Base-by-base conservation (phyloP, 2,113 vertebrate genomes). In the Donacobius atricapilla region DNA sequence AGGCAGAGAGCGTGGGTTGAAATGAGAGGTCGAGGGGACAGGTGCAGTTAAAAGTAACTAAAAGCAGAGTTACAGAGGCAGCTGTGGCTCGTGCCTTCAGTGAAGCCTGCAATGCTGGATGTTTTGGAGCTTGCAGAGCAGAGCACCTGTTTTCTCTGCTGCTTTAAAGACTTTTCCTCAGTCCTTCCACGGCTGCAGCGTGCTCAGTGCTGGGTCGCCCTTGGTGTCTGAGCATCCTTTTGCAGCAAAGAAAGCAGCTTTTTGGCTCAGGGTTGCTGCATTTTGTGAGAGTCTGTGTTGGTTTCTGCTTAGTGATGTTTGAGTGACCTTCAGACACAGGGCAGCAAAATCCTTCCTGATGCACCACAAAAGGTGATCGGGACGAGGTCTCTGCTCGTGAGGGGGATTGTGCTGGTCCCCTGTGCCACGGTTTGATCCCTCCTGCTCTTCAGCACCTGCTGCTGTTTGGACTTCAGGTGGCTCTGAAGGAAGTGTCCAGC, bases 401-500 rank as follows among this genome's bases (percentile, higher is more conserved):
- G 30, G 15, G 47, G 28, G 18, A 64, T 47, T 60, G 24, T 70
- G 37, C 47, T n/a, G 17, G 23, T 51, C 16, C 13, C 31, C 16
- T 2, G 9, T 42, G 37, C 8, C 21, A 15, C 42, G 40, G 14
- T 15, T 13, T 15, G 37, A 31, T 20, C 23, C 42, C 35, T 85
- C 23, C 39, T 61, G 31, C 39, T 60, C 39, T 57, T 64, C 37
- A 47, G 37, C 15, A 35, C 1, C 40, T 30, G 42, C 64, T n/a
- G 48, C 85, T 39, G 0, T 17, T 8, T 14, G 47, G 57, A 17
- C 12, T 42, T 42, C 11, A 27, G 25, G 6, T 31, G 50, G 15
- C 17, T 69, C 37, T 3, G 64, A 64, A 84, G 31, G n/a, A 54
- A 78, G 37, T 0, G 0, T 5, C 20, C 4, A 13, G 12, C 40